Conservation (phyloP, 1,140 invertebrate genomes). For the Globodera ellingtonae region DNA sequence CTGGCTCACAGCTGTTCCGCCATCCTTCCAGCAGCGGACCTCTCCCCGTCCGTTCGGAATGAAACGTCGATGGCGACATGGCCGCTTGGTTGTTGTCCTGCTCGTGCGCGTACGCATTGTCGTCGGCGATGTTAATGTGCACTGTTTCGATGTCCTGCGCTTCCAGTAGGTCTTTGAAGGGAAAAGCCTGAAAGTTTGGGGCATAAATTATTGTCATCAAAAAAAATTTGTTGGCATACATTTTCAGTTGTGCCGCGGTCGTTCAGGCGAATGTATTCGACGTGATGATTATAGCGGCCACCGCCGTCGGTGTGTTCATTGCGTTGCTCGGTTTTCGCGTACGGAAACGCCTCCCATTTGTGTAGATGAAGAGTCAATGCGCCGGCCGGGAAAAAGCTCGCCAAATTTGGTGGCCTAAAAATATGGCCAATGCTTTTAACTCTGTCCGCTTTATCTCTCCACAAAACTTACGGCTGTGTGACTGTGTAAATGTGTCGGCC, state of each 20-base stretch:
- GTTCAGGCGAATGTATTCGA: slow-evolving; percentile 89
- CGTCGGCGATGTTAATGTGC: slow-evolving; percentile 61
- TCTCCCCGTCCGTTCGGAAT: slow-evolving; percentile 87
- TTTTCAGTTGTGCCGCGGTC: slow-evolving; percentile 84
- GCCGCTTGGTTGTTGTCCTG: slow-evolving; percentile 80
- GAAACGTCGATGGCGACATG: slow-evolving; percentile 86
- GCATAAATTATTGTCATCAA: slow-evolving; percentile 36
- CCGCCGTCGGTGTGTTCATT: slow-evolving; percentile 97
- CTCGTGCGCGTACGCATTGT: slow-evolving; percentile 52
- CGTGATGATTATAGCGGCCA: slow-evolving; percentile 90
- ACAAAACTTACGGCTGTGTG: slow-evolving; percentile 77
- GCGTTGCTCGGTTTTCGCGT: slow-evolving; percentile 82
- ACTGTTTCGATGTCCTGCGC: slow-evolving; percentile 59
- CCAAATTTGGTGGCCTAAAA: slow-evolving; percentile 72
- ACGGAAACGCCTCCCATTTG: slow-evolving; percentile 99
- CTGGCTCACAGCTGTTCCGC: slow-evolving; percentile 76
- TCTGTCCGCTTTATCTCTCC: not conserved
- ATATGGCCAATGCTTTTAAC: not conserved
- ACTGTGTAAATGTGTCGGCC: slow-evolving; percentile 99
- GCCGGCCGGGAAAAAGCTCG: slow-evolving; percentile 89
- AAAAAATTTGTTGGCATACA: slow-evolving; percentile 69
- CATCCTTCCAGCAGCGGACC: slow-evolving; percentile 84
- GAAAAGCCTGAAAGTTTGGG: slow-evolving; percentile 43
- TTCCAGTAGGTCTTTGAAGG: slow-evolving; percentile 17
- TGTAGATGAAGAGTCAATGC: slow-evolving; percentile 96